Base-by-base conservation (phyloP, 1,140 invertebrate species). In the Laupala kohalensis region DNA sequence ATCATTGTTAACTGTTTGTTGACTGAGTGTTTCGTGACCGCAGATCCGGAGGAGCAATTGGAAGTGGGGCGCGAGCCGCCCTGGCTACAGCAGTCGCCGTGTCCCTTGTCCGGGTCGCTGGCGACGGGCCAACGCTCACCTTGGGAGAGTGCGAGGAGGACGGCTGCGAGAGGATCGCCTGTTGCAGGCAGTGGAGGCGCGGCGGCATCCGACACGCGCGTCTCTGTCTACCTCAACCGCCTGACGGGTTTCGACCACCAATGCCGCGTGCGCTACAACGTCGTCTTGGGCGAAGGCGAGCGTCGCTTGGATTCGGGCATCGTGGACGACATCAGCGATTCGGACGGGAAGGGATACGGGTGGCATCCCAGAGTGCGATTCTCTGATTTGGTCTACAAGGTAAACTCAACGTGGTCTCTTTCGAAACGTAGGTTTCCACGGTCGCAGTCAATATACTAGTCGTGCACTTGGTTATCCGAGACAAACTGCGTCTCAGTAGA, bases 201-300 rank as follows among this genome's bases (percentile, higher is more conserved):
- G 6, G 30, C 30, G 6, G 76, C 78, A 25, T 80, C 80, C 25
- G 84, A 88, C 19, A 83, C 83, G 63, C 76, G 85, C 76, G 74
- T 88, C 78, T 81, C 84, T 74, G 79, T 91, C 12, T 88, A 88
- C 71, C 83, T 94, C 24, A 87, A 90, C 74, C 83, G 92, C 63
- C 84, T 92, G 69, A 92, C 91, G 4, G 91, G 90, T 6, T 93
- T 92, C 78, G 90, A 93, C 76, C 91, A 93, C 76, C 86, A 88
- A 26, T 93, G 92, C 79, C 84, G 90, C 30, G 88, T 94, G 0
- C 81, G 88, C 4, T 94, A 92, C 78, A 86, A 62, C 79, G 83
- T 93, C 13, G 84, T 87, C 2, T 79, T 94, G 0, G 92, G 91
- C 1, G 90, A 91, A 53, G 88, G 88, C 1, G 89, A 92, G 6